phyloP scores from a whole-genome alignment of 2,113 vertebrate genomes.

The Clarias batrachus region DNA sequence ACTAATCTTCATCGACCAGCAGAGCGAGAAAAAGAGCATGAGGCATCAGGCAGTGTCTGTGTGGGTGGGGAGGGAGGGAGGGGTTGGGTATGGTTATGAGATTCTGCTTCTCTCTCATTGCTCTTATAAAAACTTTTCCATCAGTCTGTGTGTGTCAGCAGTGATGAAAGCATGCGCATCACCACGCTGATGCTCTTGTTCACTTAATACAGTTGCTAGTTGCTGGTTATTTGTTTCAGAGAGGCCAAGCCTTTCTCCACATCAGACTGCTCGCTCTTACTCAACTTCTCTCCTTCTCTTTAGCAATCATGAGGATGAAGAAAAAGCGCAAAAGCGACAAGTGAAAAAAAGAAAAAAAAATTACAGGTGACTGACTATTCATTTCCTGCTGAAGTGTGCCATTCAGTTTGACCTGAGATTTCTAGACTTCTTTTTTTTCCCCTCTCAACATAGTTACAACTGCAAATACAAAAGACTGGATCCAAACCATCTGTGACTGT shows the following conservation, averaged over 20 bases:
- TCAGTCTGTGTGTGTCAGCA: background rate
- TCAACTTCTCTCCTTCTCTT: background rate
- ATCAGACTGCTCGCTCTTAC: background rate
- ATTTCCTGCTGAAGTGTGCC: background rate
- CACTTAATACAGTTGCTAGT: slow-evolving; percentile 14
- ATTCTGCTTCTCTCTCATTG: background rate
- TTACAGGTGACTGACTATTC: background rate
- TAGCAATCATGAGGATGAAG: background rate
- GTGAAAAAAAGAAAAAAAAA: background rate
- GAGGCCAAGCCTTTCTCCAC: background rate
- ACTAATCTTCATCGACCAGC: slow-evolving; percentile 61
- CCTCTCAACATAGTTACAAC: background rate
- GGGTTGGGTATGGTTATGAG: background rate
- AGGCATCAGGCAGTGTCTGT: background rate
- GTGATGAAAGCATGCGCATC: slow-evolving; percentile 13
- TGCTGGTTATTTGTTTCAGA: background rate
- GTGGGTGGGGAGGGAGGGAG: background rate
- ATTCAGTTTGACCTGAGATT: background rate
- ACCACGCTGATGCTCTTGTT: background rate
- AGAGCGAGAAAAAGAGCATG: slow-evolving; percentile 28
- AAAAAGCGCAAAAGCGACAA: background rate
- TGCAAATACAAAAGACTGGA: background rate
- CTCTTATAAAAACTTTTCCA: slow-evolving; percentile 20
- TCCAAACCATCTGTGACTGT: background rate
- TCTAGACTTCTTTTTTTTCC: background rate